Conservation (phyloP, 2,888 invertebrate genomes). For the Shargacucullia verbasci region DNA sequence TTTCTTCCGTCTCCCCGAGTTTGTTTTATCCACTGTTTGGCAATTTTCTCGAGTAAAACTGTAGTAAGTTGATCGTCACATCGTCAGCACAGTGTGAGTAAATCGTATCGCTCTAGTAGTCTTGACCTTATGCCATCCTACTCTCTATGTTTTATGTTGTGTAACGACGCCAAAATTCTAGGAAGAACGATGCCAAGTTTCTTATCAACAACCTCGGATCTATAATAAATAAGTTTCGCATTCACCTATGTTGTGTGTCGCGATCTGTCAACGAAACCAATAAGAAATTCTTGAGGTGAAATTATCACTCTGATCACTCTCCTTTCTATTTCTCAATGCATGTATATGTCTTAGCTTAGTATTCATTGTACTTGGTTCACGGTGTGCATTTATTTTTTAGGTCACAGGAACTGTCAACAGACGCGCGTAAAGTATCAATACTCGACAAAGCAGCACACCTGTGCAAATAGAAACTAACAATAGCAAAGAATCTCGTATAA, state of each 20-base stretch:
- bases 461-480: constrained; percentile 62
- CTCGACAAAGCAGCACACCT: constrained; percentile 56
- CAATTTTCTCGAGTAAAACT: constrained; percentile 47
- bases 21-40: constrained; percentile 67
- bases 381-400: constrained; percentile 56
- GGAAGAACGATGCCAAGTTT: constrained; percentile 80
- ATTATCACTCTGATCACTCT: constrained; percentile 49
- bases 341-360: constrained; percentile 27
- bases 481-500: constrained; percentile 62
- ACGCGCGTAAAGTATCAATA: constrained; percentile 33
- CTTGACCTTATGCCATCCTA: constrained; percentile 83
- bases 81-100: constrained; percentile 63
- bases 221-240: constrained; percentile 58
- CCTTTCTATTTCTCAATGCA: constrained; percentile 52
- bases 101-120: constrained; percentile 74
- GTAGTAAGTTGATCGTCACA: constrained; percentile 42
- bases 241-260: constrained; percentile 47
- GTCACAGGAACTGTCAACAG: constrained; percentile 41
- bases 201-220: constrained; percentile 63
- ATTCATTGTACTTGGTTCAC: constrained; percentile 39
- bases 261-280: constrained; percentile 56
- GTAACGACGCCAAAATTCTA: constrained; percentile 84
- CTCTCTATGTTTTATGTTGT: constrained; percentile 81
- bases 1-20: constrained; percentile 71
- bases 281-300: constrained; percentile 62